Percentiles rank a stretch among this genome's conserved stretches.
phyloP scores from a whole-genome alignment of 2,113 vertebrate species.

The Delphinapterus leucas region DNA sequence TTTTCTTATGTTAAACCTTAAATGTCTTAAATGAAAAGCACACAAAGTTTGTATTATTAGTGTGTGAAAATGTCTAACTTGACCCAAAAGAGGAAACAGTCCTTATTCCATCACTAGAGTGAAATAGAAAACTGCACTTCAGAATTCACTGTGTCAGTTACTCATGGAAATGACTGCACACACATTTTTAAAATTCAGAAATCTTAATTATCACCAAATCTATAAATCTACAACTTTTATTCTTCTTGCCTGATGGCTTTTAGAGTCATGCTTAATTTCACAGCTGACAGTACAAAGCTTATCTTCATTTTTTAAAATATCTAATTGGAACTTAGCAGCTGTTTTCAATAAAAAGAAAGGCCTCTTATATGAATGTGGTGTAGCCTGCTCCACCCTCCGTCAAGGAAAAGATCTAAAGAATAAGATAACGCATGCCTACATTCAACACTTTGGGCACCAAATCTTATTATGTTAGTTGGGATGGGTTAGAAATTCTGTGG shows the following conservation, averaged over 20 bases:
- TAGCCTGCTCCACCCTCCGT: neutral
- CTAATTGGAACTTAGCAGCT: constrained; percentile 32
- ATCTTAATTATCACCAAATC: constrained; percentile 52
- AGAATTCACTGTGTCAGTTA: neutral
- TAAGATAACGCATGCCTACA: neutral
- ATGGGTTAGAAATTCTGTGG: neutral
- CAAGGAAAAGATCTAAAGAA: neutral
- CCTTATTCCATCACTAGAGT: neutral
- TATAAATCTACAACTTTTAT: constrained; percentile 31
- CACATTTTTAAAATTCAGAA: constrained; percentile 40
- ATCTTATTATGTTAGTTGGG: neutral
- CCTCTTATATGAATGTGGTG: neutral
- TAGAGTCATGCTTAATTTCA: constrained; percentile 55
- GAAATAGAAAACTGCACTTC: neutral
- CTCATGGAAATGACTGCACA: neutral
- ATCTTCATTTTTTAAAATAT: constrained; percentile 38
- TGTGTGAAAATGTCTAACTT: neutral
- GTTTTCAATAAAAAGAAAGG: constrained; percentile 30
- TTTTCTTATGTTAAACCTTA: neutral
- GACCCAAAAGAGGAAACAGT: neutral
- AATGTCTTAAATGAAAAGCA: neutral
- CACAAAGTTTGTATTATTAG: neutral
- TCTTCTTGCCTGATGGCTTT: constrained; percentile 33
- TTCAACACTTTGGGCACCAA: neutral
- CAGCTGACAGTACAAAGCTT: neutral